phyloP scores from a whole-genome alignment of 2,888 invertebrate species.

The Romanomermis culicivorax region DNA sequence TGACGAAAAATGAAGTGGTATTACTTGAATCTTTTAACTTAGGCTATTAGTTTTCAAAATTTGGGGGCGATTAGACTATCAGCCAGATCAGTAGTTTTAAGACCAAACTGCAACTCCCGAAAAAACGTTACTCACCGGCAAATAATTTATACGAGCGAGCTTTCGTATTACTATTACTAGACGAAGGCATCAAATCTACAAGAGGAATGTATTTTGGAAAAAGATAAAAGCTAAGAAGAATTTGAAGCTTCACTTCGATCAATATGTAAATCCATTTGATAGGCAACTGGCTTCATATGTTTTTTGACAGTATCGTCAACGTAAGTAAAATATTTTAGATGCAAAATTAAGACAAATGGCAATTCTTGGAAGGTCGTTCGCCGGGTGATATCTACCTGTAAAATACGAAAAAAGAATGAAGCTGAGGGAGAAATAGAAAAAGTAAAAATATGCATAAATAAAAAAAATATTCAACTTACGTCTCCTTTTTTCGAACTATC shows the following conservation, averaged over 20 bases:
- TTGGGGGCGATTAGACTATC: too few species aligned
- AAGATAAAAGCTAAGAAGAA: too few species aligned
- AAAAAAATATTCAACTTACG: background rate
- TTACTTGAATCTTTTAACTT: too few species aligned
- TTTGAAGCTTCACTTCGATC: conserved; percentile 9
- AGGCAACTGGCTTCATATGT: conserved; percentile 70
- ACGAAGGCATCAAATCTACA: too few species aligned
- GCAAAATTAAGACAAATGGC: conserved; percentile 12
- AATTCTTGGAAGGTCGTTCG: conserved; percentile 38
- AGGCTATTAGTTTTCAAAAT: too few species aligned
- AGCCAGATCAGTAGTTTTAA: too few species aligned
- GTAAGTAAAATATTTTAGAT: conserved; percentile 12
- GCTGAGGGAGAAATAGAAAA: too few species aligned
- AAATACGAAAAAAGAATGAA: background rate
- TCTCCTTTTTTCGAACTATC: background rate
- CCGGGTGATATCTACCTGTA: conserved; percentile 51
- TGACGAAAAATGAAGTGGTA: too few species aligned
- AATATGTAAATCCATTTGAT: conserved; percentile 34
- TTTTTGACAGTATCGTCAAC: conserved; percentile 54
- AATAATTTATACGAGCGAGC: background rate
- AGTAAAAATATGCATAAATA: too few species aligned
- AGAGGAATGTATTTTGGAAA: too few species aligned
- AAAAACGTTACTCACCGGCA: background rate
- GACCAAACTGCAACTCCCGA: too few species aligned
- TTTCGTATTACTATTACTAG: too few species aligned